A percentile compares a stretch with the other conserved stretches of the same genome.
Evolutionary conservation across 1,140 invertebrate species (phyloP).

Genomic region (Potamilus streckersoni): DNA sequence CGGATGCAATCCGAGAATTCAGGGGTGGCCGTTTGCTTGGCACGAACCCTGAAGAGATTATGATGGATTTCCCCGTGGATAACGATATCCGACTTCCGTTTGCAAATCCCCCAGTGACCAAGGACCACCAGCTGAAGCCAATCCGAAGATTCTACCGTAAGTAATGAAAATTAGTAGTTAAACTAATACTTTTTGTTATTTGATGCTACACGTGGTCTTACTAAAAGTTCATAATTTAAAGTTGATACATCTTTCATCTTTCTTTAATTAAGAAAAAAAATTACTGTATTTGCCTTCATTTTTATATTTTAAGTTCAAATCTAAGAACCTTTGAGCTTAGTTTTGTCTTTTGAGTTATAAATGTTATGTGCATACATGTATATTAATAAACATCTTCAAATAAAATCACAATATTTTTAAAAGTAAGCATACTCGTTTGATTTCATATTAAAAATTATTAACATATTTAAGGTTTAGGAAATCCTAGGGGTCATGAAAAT

Average conservation of each 20-base stretch:
- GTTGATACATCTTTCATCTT: neutral
- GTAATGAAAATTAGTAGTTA: conserved; percentile 37
- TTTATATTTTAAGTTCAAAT: neutral
- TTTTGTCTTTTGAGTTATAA: neutral
- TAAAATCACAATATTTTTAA: neutral
- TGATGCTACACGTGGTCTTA: neutral
- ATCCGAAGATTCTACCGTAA: conserved; percentile 74
- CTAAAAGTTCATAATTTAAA: neutral
- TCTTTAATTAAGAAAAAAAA: neutral
- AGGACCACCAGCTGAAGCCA: conserved; percentile 65
- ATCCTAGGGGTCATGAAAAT: conserved; percentile 95
- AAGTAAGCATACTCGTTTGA: neutral
- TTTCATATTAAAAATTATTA: neutral
- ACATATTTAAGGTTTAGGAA: conserved; percentile 86
- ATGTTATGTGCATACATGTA: neutral
- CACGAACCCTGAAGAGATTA: conserved; percentile 20
- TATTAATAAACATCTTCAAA: neutral
- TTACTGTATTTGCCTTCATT: neutral
- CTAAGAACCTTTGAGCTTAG: neutral
- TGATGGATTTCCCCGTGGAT: conserved; percentile 69
- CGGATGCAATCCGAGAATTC: conserved; percentile 71
- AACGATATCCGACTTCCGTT: conserved; percentile 72
- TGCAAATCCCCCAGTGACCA: conserved; percentile 74
- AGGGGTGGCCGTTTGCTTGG: conserved; percentile 67
- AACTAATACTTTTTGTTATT: neutral